Evolutionary conservation across 2,113 vertebrate species (phyloP), one percentile per base, ranked within the genome.

Genomic region (Silurus asotus): DNA sequence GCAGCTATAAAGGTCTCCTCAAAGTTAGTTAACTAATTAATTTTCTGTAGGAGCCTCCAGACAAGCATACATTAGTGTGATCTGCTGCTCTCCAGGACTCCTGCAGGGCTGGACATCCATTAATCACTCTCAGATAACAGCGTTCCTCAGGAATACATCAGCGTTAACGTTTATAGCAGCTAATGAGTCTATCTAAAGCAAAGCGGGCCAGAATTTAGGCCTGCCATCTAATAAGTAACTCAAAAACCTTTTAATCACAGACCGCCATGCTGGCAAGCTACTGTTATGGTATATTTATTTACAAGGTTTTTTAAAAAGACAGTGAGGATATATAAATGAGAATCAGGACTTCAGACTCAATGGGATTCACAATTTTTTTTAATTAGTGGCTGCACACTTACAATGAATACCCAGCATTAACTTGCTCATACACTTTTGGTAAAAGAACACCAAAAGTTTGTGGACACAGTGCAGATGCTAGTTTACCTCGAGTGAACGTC

Each of bases 21-120:
- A 84, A 88, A 81, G 82, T 88, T 74, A 81, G 76, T n/a, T 49
- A 53, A 70, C 75, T 62, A 37, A 84, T 74, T 84, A 55, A 25
- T 72, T 80, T 62, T 17, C 78, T 67, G 45, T 15, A 79, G n/a
- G 37, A 51, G 72, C 37, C 56, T 58, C 5, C 23, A 58, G 64
- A 69, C 37, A 85, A 80, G 70, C 49, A 8, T 19, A 61, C 45
- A 61, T 59, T 25, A 75, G 11, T 72, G 56, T 69, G 25, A 49
- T 65, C 3, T 23, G 55, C 83, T 78, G 14, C 19, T 28, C 48
- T 62, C 55, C 84, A 69, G 28, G 3, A n/a, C 65, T 67, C 28
- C 53, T 48, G 55, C 45, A 19, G 23, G 28, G 48, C 77, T 61
- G 23, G 55, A 81, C 77, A 77, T 49, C 56, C 8, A 59, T 51